A percentile compares a stretch with the other conserved stretches of the same genome.
Conservation (phyloP, 2,888 invertebrate species). For the Eupsilia transversa region DNA sequence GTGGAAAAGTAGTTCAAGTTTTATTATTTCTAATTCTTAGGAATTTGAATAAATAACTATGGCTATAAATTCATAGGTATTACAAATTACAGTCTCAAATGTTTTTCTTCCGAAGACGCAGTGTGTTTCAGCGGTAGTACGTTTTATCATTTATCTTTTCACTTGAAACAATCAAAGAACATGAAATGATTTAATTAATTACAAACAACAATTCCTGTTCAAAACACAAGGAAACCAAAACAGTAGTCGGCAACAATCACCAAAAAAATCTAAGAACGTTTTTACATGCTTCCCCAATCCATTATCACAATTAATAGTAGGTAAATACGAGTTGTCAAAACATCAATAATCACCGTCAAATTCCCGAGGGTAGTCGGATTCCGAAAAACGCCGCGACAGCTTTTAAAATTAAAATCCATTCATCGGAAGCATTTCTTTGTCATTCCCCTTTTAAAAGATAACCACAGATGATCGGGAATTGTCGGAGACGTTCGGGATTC, state of each 20-base stretch:
- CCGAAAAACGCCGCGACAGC: constrained; percentile 86
- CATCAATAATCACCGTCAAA: constrained; percentile 84
- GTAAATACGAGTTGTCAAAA: constrained; percentile 84
- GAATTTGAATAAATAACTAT: not conserved
- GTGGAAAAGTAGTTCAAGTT: not conserved
- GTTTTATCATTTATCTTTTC: not conserved
- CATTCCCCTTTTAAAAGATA: constrained; percentile 79
- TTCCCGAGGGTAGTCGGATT: constrained; percentile 82
- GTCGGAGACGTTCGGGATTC: constrained; percentile 74
- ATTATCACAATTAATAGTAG: constrained; percentile 77
- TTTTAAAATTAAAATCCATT: constrained; percentile 89
- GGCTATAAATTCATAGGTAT: too few relatives aligned
- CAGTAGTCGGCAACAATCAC: not conserved
- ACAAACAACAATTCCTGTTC: not conserved
- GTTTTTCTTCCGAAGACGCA: too few relatives aligned
- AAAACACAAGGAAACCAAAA: not conserved
- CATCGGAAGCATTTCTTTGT: constrained; percentile 86
- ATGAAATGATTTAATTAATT: not conserved
- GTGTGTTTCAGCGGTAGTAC: too few relatives aligned
- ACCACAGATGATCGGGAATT: constrained; percentile 79
- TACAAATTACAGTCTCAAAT: too few relatives aligned
- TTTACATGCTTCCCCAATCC: constrained; percentile 63
- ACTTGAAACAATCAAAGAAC: not conserved
- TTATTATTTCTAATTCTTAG: not conserved
- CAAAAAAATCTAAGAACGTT: constrained; percentile 5